phyloP scores from a whole-genome alignment of 2,797 vertebrate genomes.

The Intellagama lesueurii region DNA sequence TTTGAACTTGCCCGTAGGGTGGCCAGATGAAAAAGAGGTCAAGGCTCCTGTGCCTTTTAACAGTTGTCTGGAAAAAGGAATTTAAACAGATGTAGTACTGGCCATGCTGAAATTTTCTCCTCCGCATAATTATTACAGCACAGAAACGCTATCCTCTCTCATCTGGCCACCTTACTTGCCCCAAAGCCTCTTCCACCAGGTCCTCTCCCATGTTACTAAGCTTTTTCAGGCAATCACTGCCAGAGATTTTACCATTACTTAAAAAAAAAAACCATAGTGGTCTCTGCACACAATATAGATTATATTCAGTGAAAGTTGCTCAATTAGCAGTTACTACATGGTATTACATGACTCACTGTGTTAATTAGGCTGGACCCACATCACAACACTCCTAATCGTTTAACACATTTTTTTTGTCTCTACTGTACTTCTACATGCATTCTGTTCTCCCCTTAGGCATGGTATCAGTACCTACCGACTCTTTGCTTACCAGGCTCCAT shows the following conservation, averaged over 20 bases:
- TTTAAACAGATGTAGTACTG: too few relatives aligned
- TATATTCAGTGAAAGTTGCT: conserved; percentile 27
- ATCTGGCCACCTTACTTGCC: too few relatives aligned
- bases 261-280: background rate
- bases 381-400: conserved; percentile 9
- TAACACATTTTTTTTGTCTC: conserved; percentile 1
- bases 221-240: background rate
- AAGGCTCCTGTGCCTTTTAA: too few relatives aligned
- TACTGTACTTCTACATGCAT: background rate
- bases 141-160: too few relatives aligned
- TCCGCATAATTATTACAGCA: too few relatives aligned
- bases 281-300: background rate
- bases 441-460: background rate
- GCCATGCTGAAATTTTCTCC: too few relatives aligned
- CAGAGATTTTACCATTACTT: background rate
- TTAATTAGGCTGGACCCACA: conserved; percentile 5
- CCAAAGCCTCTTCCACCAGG: background rate
- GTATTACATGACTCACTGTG: background rate
- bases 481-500: background rate
- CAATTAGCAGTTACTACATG: conserved; percentile 11
- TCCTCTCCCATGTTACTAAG: background rate
- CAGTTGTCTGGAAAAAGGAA: too few relatives aligned
- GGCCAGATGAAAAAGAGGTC: too few relatives aligned
- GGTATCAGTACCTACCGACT: background rate
- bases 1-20: background rate